Base-by-base conservation (phyloP, 2,888 invertebrate species). In the Ennomos erosarius region DNA sequence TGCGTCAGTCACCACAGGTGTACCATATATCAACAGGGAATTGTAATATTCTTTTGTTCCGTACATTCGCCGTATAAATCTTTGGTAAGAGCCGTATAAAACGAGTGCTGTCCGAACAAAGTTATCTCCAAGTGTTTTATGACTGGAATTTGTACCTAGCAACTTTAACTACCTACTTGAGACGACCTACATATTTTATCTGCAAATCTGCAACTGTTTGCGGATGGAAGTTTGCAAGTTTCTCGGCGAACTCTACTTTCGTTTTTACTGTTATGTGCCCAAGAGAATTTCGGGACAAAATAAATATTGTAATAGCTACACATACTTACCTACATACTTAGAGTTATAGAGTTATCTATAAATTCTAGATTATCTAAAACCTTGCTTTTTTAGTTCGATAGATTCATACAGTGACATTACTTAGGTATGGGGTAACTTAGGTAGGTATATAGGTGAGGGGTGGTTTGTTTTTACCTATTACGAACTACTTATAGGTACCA, bases 21-120 rank as follows among this genome's bases (percentile, higher is more conserved):
- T 69, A 67, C 68, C 73, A 74, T 79, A 73, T 71, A 75, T 79
- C 77, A 73, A 67, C 49, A 48, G 45, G 33, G 69, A 73, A 71
- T 69, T 60, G 75, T 77, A 81, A 81, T 79, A 82, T 82, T 79
- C 77, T 75, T 77, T 76, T 75, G 70, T 77, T 74, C 72, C 68
- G 64, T 66, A 79, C 70, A 76, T 81, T 81, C 73, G 55, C 61
- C 64, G 66, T 71, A 83, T 82, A 81, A 81, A 82, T 81, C 79
- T 81, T 70, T 53, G 57, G 68, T 60, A 68, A 66, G 67, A 65
- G 68, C 69, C 64, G 59, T 55, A 70, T 71, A 70, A 71, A 78
- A 75, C 74, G 75, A 77, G 65, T 68, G 67, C 73, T 68, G 72
- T 72, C 76, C 70, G 65, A 67, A 65, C 61, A 60, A 67, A 76